phyloP scores from a whole-genome alignment of 1,140 invertebrate species.

The Nebria ingens region DNA sequence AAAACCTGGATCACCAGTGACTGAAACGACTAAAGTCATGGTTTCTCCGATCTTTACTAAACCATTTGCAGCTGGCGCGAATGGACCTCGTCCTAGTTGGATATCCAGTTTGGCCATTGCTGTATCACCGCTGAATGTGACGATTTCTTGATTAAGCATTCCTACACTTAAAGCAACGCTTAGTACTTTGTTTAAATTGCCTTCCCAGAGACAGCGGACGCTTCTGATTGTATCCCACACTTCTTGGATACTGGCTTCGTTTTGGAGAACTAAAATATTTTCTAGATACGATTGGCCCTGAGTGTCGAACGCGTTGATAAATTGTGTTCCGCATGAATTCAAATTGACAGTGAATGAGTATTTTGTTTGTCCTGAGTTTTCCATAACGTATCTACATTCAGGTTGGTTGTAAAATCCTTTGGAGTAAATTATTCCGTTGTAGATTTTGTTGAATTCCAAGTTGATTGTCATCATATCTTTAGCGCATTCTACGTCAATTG shows the following conservation, averaged over 20 bases:
- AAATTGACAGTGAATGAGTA: constrained; percentile 65
- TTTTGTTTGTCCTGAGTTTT: constrained; percentile 55
- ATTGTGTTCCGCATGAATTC: constrained; percentile 71
- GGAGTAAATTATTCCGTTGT: constrained; percentile 71
- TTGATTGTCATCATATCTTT: constrained; percentile 76
- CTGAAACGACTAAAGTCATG: constrained; percentile 71
- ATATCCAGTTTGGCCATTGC: constrained; percentile 71
- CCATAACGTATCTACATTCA: constrained; percentile 60
- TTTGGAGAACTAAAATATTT: constrained; percentile 68
- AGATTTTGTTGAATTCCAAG: constrained; percentile 64
- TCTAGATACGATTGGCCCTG: constrained; percentile 68
- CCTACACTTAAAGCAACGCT: constrained; percentile 65
- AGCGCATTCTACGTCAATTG: constrained; percentile 62
- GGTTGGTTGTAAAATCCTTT: constrained; percentile 63
- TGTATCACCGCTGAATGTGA: constrained; percentile 74
- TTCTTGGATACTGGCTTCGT: constrained; percentile 71
- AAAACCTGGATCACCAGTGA: constrained; percentile 69
- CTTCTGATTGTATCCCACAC: constrained; percentile 70
- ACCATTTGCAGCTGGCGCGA: constrained; percentile 61
- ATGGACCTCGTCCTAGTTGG: constrained; percentile 66
- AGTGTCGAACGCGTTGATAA: constrained; percentile 65
- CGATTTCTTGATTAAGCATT: constrained; percentile 68
- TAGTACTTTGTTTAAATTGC: constrained; percentile 62
- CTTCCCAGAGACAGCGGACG: constrained; percentile 74
- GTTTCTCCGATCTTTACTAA: constrained; percentile 73